phyloP scores from a whole-genome alignment of 2,888 invertebrate genomes.

The Campoplex capitator region DNA sequence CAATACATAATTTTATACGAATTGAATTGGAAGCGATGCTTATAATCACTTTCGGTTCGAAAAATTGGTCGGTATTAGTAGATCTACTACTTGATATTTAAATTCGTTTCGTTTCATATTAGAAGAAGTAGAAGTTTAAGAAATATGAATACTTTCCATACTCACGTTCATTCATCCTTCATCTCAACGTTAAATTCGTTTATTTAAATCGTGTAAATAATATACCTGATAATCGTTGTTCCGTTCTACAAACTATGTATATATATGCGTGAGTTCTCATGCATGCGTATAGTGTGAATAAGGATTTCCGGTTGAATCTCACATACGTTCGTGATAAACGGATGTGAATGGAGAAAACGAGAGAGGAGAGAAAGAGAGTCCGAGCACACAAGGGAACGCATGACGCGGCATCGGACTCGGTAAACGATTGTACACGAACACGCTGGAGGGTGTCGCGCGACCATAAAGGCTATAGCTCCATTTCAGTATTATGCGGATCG shows the following conservation, averaged over 20 bases:
- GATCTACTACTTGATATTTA: no score
- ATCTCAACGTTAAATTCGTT: no score
- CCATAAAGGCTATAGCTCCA: constrained; percentile 60
- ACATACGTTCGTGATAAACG: constrained; percentile 24
- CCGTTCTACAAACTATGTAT: neutral
- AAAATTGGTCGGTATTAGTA: no score
- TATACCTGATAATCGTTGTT: neutral
- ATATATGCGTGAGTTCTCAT: neutral
- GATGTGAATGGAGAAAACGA: neutral
- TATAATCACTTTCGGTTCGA: no score
- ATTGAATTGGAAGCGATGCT: no score
- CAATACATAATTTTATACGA: no score
- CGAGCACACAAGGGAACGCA: constrained; percentile 35
- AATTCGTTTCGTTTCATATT: no score
- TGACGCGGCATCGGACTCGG: constrained; percentile 33
- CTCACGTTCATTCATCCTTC: no score
- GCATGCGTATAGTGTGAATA: constrained; percentile 12
- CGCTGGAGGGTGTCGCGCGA: constrained; percentile 31
- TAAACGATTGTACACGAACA: constrained; percentile 47
- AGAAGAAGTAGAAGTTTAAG: no score
- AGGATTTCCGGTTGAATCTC: constrained; percentile 28
- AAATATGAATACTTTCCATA: no score
- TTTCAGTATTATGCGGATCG: constrained; percentile 56
- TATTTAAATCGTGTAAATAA: neutral
- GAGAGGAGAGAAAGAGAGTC: constrained; percentile 1